phyloP scores from a whole-genome alignment of 2,888 invertebrate species.

The Gari tellinella region DNA sequence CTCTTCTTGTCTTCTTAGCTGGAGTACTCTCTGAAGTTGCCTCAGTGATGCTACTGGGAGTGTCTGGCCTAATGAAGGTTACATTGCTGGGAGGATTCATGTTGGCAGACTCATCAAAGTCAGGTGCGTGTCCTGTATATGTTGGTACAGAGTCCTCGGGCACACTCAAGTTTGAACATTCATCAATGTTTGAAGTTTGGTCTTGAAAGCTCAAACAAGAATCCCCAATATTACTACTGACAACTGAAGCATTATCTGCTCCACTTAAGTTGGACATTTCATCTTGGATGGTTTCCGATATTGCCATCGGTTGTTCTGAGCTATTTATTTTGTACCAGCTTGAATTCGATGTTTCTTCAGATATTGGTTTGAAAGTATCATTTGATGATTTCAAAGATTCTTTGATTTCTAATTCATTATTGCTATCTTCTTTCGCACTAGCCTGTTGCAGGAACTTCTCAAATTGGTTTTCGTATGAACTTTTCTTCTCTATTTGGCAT shows the following conservation, averaged over 20 bases:
- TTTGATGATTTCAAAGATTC: too few relatives aligned
- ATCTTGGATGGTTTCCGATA: constrained; percentile 30
- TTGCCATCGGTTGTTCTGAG: constrained; percentile 33
- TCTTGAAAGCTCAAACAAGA: constrained; percentile 52
- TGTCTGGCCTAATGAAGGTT: constrained; percentile 44
- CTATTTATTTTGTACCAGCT: constrained; percentile 54
- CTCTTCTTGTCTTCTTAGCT: constrained; percentile 57
- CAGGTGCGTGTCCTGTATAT: constrained; percentile 44
- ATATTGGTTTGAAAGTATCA: too few relatives aligned
- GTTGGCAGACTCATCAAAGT: constrained; percentile 60
- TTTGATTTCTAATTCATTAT: not conserved
- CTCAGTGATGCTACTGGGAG: constrained; percentile 54
- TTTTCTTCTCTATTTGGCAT: not conserved
- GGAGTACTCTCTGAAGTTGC: constrained; percentile 60
- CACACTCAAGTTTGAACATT: constrained; percentile 51
- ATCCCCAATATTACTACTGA: constrained; percentile 52
- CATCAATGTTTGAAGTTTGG: constrained; percentile 45
- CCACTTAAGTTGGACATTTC: constrained; percentile 51
- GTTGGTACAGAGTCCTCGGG: constrained; percentile 41
- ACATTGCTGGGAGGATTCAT: constrained; percentile 56
- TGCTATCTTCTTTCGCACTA: not conserved
- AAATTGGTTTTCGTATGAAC: constrained; percentile 6
- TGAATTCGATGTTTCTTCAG: constrained; percentile 55
- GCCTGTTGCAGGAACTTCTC: constrained; percentile 9
- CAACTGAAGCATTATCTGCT: constrained; percentile 51